Evolutionary conservation across 2,888 invertebrate species (phyloP), one percentile per base, ranked within the genome.

Genomic region (Poecilobothrus nobilitatus): DNA sequence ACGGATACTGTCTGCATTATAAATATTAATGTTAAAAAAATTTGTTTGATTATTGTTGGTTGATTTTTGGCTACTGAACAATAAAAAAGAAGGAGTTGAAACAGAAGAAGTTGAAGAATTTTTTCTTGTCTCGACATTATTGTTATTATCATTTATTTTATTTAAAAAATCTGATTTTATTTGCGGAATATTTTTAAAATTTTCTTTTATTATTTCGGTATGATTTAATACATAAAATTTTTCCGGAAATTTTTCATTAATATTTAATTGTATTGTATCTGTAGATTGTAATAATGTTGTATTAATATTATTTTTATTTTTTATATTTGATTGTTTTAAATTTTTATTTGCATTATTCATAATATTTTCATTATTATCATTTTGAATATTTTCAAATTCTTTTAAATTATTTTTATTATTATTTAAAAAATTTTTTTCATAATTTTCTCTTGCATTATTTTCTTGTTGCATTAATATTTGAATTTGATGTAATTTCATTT

Each of bases 121-220:
- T 27, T 66, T 67, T n/a, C n/a, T n/a, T 69, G 71, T 72, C 71
- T 71, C 72, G 71, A 71, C 71, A 71, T 74, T 72, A 72, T 73
- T 73, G 73, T 69, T 74, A 73, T 71, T 69, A 5, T 27, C 5
- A 4, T 66, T 73, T 41, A 8, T 9, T 41, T 41, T 41, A 41
- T 41, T 41, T 53, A 18, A 18, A 53, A 53, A 18, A 15, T 1
- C 18, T 53, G 53, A 18, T 53, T 12, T 18, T 53, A 18, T 53
- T 53, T n/a, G n/a, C n/a, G 15, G 18, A 53, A 18, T 53, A n/a
- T n/a, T n/a, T 53, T 37, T 8, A 7, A 37, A 8, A 7, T 37
- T 37, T 37, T 37, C 37, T 10, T 10, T 2, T 3, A 53, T 53
- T 53, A 6, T 53, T 18, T 53, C 12, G 18, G 7, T n/a, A 18